These are phyloP conservation scores for Aradus depressus DNA, from an alignment of 2,888 invertebrate genomes.

Conservation along the genomic window DNA sequence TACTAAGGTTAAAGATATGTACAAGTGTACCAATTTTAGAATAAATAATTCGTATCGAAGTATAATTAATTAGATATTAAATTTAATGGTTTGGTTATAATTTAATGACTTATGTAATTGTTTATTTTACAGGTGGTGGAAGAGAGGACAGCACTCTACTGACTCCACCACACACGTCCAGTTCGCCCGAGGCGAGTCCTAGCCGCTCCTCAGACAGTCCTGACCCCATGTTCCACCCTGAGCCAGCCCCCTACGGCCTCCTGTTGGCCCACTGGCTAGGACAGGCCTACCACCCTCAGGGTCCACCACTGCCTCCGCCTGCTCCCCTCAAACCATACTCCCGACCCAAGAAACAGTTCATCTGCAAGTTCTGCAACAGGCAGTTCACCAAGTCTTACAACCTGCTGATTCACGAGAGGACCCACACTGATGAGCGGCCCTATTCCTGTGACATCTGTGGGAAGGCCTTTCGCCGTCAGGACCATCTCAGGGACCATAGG, in stretches of 20 bases:
- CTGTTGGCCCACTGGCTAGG: conserved; percentile 64
- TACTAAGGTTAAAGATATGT: too few relatives aligned
- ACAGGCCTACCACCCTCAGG: conserved; percentile 52
- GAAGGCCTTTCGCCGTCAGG: conserved; percentile 90
- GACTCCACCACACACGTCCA: conserved; percentile 22
- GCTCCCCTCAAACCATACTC: conserved; percentile 42
- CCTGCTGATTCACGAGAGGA: conserved; percentile 90
- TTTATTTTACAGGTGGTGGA: background rate
- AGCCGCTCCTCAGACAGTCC: conserved; percentile 3
- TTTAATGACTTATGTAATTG: too few relatives aligned
- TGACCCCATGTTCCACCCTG: conserved; percentile 11
- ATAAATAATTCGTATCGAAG: too few relatives aligned
- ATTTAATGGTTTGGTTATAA: too few relatives aligned
- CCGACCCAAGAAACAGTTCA: conserved; percentile 71
- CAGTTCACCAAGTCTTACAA: conserved; percentile 98
- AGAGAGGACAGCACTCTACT: conserved; percentile 22
- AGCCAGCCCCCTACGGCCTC: conserved; percentile 38
- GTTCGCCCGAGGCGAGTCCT: conserved; percentile 22
- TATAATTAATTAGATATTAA: too few relatives aligned
- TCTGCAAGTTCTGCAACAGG: conserved; percentile 93
- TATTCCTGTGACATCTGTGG: conserved; percentile 94
- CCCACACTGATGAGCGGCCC: conserved; percentile 92
- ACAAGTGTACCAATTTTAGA: too few relatives aligned
- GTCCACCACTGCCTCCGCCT: conserved; percentile 45
- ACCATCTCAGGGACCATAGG: conserved; percentile 85